These are phyloP conservation scores for Dasypogon diadema DNA, from an alignment of 2,888 invertebrate genomes.

Conservation along the genomic window DNA sequence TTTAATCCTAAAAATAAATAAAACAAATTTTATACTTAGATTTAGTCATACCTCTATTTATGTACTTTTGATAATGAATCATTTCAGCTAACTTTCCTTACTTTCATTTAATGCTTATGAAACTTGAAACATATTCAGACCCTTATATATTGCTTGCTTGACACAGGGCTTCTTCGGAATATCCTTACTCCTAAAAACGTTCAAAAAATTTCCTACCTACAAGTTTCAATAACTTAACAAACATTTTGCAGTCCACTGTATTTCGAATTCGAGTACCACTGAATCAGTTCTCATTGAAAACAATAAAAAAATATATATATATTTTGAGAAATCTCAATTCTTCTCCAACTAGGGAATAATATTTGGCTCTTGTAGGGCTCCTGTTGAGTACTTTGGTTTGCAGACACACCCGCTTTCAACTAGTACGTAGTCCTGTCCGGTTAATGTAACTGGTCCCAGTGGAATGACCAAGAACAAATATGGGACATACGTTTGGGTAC, in stretches of 20 bases:
- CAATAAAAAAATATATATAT: constrained; percentile 1
- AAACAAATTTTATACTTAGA: constrained; percentile 38
- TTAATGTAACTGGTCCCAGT: constrained; percentile 88
- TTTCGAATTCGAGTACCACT: constrained; percentile 11
- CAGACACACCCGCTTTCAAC: constrained; percentile 96
- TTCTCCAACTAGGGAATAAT: constrained; percentile 66
- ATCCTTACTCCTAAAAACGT: too few species aligned
- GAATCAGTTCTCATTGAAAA: constrained; percentile 42
- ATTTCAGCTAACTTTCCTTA: not conserved
- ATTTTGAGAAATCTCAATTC: not conserved
- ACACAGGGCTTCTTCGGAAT: not conserved
- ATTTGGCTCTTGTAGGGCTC: constrained; percentile 68
- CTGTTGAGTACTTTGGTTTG: constrained; percentile 72
- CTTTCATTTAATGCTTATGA: too few species aligned
- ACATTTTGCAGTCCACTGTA: constrained; percentile 27
- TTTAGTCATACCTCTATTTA: constrained; percentile 14
- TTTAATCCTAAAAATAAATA: constrained; percentile 42
- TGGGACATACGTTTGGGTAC: constrained; percentile 89
- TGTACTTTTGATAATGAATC: not conserved
- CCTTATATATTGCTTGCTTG: not conserved
- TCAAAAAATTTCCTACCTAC: constrained; percentile 27
- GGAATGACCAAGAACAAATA: constrained; percentile 92
- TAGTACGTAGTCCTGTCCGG: constrained; percentile 94
- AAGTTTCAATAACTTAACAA: constrained; percentile 38
- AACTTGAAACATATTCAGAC: not conserved